phyloP scores from a whole-genome alignment of 2,113 vertebrate species.

The Syrrhaptes paradoxus region DNA sequence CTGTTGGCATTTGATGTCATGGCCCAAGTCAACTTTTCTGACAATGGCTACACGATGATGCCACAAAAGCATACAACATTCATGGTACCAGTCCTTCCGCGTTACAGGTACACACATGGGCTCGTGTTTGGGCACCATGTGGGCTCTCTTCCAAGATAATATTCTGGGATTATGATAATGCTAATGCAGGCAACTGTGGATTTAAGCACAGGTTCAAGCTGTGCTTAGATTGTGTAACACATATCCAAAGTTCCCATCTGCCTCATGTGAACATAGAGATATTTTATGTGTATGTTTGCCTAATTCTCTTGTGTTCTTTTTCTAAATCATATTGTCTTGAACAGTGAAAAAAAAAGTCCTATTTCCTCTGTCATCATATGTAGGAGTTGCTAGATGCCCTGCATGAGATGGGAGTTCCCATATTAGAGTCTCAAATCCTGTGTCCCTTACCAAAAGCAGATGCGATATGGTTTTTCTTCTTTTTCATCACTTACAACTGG shows the following conservation, averaged over 20 bases:
- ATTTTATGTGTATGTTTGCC: rapidly evolving
- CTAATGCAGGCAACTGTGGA: background rate
- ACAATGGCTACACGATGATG: rapidly evolving
- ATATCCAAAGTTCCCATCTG: background rate
- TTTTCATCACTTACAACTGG: background rate
- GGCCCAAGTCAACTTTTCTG: background rate
- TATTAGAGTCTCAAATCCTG: background rate
- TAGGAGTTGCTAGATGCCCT: background rate
- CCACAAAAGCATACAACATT: background rate
- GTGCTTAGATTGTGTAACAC: background rate
- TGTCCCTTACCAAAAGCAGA: background rate
- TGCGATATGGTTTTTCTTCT: background rate
- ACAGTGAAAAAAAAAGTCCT: background rate
- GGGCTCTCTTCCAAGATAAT: background rate
- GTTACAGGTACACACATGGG: background rate
- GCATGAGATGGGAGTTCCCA: background rate
- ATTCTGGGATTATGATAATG: background rate
- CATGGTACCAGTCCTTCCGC: background rate
- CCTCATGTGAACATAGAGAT: background rate
- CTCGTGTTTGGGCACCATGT: background rate
- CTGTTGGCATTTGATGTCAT: background rate
- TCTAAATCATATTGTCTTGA: background rate
- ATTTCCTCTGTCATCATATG: background rate
- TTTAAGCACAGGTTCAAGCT: background rate
- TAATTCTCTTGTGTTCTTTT: background rate